A percentile compares a stretch with the other conserved stretches of the same genome.
Conservation (phyloP, 1,140 invertebrate genomes). For the Trichonephila clavata region DNA sequence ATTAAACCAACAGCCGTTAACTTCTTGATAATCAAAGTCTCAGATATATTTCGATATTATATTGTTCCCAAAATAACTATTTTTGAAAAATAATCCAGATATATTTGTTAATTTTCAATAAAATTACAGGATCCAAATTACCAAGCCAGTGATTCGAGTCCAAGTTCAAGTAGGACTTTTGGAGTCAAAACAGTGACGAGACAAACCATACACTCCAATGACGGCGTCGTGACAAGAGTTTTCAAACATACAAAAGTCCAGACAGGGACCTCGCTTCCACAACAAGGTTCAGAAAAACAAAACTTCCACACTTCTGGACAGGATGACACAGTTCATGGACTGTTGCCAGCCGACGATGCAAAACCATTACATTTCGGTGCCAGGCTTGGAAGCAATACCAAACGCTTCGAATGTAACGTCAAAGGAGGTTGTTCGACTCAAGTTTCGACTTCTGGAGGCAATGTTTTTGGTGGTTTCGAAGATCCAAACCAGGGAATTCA, state of each 20-base stretch:
- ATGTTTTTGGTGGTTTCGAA: neutral
- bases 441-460: neutral
- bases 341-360: constrained; percentile 1
- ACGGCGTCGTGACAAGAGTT: neutral
- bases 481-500: neutral
- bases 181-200: constrained; percentile 15
- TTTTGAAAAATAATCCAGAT: too few species aligned
- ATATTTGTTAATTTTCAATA: too few species aligned
- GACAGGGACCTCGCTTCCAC: neutral
- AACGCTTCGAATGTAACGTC: neutral
- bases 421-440: neutral
- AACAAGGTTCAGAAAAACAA: neutral
- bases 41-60: too few species aligned
- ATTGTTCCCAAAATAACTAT: too few species aligned
- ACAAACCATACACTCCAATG: neutral
- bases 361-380: neutral
- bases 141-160: neutral
- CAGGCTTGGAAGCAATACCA: neutral
- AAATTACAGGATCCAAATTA: neutral
- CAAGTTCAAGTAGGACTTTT: neutral
- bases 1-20: too few species aligned
- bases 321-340: constrained; percentile 3
- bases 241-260: neutral
- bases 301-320: neutral
- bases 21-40: too few species aligned